These are phyloP conservation scores for Gonioctena quinquepunctata DNA, from an alignment of 1,140 invertebrate genomes.

Conservation along the genomic window DNA sequence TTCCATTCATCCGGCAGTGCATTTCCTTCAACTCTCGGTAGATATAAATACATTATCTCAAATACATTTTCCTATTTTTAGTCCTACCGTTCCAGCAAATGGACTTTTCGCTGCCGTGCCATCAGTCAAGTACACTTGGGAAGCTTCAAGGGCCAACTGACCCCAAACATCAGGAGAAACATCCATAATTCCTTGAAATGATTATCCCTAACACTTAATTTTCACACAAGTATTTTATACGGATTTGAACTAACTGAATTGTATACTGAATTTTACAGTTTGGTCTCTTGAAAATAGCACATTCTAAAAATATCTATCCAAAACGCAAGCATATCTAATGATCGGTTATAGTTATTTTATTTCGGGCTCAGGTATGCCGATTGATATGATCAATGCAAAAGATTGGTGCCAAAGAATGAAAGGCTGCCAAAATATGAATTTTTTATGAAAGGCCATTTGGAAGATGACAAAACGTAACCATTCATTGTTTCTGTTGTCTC, in stretches of 20 bases:
- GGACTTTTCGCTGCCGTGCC: conserved; percentile 75
- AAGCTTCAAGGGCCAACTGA: conserved; percentile 79
- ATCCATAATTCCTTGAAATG: conserved; percentile 58
- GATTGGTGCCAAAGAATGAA: too few species aligned
- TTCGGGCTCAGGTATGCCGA: too few species aligned
- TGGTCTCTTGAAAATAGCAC: conserved; percentile 1
- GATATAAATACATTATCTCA: neutral
- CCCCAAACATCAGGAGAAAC: conserved; percentile 75
- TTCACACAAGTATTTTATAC: neutral
- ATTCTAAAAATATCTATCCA: conserved; percentile 1
- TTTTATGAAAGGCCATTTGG: too few species aligned
- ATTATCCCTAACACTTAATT: neutral
- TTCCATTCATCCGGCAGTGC: too few species aligned
- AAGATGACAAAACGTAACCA: too few species aligned
- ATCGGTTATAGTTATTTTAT: too few species aligned
- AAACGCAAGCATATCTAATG: neutral
- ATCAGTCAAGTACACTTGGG: conserved; percentile 81
- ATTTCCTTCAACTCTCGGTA: neutral
- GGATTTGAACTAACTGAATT: neutral
- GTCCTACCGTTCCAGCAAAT: conserved; percentile 76
- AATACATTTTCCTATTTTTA: neutral
- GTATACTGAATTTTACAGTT: neutral
- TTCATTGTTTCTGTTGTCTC: too few species aligned
- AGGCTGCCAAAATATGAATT: too few species aligned
- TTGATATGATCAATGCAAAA: too few species aligned